These are phyloP conservation scores for Cephalopachus bancanus DNA, from an alignment of 2,797 vertebrate species.

Conservation along the genomic window DNA sequence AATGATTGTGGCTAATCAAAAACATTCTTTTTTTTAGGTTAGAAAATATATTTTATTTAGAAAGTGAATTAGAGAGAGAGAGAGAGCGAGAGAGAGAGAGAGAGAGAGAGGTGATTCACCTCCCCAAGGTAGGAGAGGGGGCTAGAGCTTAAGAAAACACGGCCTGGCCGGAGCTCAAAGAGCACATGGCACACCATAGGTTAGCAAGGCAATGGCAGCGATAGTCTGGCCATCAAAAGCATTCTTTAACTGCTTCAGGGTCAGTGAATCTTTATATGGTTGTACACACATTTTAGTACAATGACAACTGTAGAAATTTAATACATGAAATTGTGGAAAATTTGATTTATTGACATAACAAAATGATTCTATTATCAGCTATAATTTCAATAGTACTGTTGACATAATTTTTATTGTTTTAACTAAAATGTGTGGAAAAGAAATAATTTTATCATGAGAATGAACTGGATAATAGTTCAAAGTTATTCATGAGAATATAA, in stretches of 20 bases:
- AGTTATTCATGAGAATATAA: neutral
- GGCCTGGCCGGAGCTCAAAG: too few relatives aligned
- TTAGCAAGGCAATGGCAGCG: too few relatives aligned
- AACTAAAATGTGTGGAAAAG: neutral
- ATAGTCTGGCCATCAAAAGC: neutral
- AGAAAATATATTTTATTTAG: too few relatives aligned
- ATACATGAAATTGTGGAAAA: neutral
- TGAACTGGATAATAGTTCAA: neutral
- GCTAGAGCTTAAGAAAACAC: too few relatives aligned
- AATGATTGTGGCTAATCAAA: neutral
- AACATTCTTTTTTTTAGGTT: neutral
- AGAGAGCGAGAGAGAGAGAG: too few relatives aligned
- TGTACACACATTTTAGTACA: neutral
- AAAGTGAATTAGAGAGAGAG: too few relatives aligned
- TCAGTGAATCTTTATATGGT: neutral
- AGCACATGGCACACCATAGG: too few relatives aligned
- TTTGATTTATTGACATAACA: neutral
- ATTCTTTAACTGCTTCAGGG: neutral
- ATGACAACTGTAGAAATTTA: neutral
- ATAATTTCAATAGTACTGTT: neutral
- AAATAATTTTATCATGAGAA: neutral
- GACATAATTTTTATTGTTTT: constrained; percentile 30
- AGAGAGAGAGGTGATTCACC: too few relatives aligned
- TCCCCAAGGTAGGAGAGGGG: too few relatives aligned
- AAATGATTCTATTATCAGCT: neutral